A percentile compares a stretch with the other conserved stretches of the same genome.
These are phyloP conservation scores for Drosophila mayri DNA, from an alignment of 1,140 invertebrate genomes.

Conservation along the genomic window DNA sequence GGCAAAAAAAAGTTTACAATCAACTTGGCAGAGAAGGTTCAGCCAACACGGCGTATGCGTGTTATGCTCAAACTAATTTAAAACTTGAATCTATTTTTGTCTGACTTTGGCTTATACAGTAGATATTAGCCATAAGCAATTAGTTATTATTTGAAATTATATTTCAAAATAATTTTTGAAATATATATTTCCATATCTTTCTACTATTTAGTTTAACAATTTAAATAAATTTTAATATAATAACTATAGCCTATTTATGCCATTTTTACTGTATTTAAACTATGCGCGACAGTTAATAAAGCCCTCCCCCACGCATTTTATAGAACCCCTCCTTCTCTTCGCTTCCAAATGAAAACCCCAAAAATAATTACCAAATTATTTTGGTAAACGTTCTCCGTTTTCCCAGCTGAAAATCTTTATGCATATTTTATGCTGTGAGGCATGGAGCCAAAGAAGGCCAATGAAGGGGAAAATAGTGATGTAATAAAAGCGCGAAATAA, in stretches of 20 bases:
- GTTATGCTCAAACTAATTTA: conserved; percentile 6
- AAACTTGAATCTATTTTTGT: conserved; percentile 4
- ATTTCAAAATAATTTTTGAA: background rate
- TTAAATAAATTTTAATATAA: background rate
- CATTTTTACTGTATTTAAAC: conserved; percentile 3
- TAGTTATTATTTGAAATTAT: background rate
- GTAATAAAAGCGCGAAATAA: conserved; percentile 26
- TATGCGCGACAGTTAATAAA: conserved; percentile 27
- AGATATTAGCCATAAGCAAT: background rate
- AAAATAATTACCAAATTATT: conserved; percentile 52
- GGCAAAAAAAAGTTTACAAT: conserved; percentile 5
- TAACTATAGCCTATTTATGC: too few relatives aligned
- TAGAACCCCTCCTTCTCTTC: background rate
- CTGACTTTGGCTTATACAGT: background rate
- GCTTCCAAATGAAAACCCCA: conserved; percentile 17
- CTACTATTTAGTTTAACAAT: background rate
- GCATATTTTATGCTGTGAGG: conserved; percentile 37
- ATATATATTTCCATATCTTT: too few relatives aligned
- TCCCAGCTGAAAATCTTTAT: conserved; percentile 37
- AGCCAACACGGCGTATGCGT: conserved; percentile 3
- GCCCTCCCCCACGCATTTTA: conserved; percentile 8
- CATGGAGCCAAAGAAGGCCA: conserved; percentile 17
- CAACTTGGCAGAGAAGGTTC: background rate
- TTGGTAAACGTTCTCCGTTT: conserved; percentile 36
- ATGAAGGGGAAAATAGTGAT: conserved; percentile 45